Base-by-base conservation (phyloP, 2,888 invertebrate genomes). In the Agonopterix arenella region DNA sequence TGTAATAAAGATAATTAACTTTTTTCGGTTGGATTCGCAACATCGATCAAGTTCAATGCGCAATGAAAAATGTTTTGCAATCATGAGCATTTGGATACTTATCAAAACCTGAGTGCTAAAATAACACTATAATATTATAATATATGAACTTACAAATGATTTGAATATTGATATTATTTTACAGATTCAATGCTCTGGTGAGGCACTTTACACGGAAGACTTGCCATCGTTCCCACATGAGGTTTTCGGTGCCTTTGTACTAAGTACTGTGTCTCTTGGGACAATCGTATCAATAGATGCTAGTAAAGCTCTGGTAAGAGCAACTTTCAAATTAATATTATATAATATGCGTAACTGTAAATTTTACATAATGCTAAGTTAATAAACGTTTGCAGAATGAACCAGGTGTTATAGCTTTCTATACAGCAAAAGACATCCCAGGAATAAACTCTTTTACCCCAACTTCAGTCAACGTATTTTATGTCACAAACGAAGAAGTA, bases 121-220 rank as follows among this genome's bases (percentile, higher is more conserved):
- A 18, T 18, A 18, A 18, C 3, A 4, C 18, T n/a, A n/a, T n/a
- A n/a, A n/a, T n/a, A n/a, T 18, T 18, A 18, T 18, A 2, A n/a
- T n/a, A n/a, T n/a, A 18, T 4, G 18, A 18, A 42, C 8, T 13
- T 11, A 2, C 10, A 11, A 43, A n/a, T 43, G 8, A 13, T 7
- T n/a, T 11, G 3, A 43, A 1, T 43, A 43, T 7, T 43, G 8
- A 28, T 28, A 28, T 43, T 13, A 7, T 43, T 40, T 40, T 40
- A n/a, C 40, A 81, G 80, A 77, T 89, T 49, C 93, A 93, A 75
- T 90, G 91, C 55, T 89, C 92, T 47, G 95, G 95, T 0, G 93
- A 94, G 71, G 93, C 93, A 0, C 80, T 89, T 55, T 95, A 92
- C 65, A 79, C 91, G 1, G 92, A 92, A 61, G 95, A 95, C 62